Percentiles rank a stretch among this genome's conserved stretches.
Evolutionary conservation across 2,888 invertebrate species (phyloP).

Genomic region (Andricus curvator): DNA sequence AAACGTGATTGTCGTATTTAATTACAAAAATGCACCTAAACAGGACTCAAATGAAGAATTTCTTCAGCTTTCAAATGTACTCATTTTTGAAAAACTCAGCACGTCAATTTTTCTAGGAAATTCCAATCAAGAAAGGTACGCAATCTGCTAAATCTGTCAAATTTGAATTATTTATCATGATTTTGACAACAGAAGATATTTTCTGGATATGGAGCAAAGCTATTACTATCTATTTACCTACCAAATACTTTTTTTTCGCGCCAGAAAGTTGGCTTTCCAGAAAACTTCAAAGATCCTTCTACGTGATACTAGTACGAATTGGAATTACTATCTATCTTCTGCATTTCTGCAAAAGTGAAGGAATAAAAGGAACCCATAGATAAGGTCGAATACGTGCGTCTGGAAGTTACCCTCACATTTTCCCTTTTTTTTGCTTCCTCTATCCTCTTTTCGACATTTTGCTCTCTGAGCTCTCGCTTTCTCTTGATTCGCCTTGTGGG

Average conservation of each 20-base stretch:
- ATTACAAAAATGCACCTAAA: too few species aligned
- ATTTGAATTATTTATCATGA: background rate
- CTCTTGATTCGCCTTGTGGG: slow-evolving; percentile 57
- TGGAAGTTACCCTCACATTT: slow-evolving; percentile 36
- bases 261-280: slow-evolving; percentile 10
- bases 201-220: background rate
- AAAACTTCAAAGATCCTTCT: slow-evolving; percentile 3
- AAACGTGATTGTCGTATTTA: too few species aligned
- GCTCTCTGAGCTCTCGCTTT: slow-evolving; percentile 35
- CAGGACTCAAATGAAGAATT: too few species aligned
- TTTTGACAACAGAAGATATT: background rate
- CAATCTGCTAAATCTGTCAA: background rate
- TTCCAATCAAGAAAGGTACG: too few species aligned
- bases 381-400: slow-evolving; percentile 11
- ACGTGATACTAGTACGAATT: slow-evolving; percentile 21
- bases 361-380: background rate
- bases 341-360: slow-evolving; percentile 21
- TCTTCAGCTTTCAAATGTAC: too few species aligned
- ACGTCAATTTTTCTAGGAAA: too few species aligned
- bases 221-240: slow-evolving; percentile 2
- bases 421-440: slow-evolving; percentile 44
- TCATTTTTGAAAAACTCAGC: too few species aligned
- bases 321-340: slow-evolving; percentile 7
- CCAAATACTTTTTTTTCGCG: background rate
- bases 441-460: slow-evolving; percentile 41